These are phyloP conservation scores for Grammomys surdaster DNA, from an alignment of 2,113 vertebrate species.

Conservation along the genomic window DNA sequence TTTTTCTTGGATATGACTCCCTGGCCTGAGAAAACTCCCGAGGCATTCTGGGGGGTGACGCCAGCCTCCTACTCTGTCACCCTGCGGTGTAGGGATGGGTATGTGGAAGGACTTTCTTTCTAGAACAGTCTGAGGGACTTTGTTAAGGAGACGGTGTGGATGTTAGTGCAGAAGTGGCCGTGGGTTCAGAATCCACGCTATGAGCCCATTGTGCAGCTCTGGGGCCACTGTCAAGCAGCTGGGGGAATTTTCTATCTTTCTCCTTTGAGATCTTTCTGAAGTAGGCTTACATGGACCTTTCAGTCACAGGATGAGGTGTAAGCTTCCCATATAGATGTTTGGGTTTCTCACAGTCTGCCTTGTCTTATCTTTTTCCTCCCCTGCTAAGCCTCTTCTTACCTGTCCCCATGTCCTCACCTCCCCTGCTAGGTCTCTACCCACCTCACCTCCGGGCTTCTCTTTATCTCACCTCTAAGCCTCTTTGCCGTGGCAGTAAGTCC, in stretches of 20 bases:
- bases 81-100: neutral
- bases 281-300: neutral
- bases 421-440: neutral
- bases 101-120: fast-evolving
- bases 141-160: neutral
- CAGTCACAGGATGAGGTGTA: neutral
- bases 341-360: neutral
- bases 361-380: neutral
- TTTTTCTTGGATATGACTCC: neutral
- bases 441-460: neutral
- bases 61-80: neutral
- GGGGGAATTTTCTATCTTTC: neutral
- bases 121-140: neutral
- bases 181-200: neutral
- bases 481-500: neutral
- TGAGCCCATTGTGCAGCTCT: neutral
- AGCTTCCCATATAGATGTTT: neutral
- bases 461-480: neutral
- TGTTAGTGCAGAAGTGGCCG: neutral
- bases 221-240: neutral
- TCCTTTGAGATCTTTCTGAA: neutral
- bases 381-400: neutral
- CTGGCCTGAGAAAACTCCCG: neutral
- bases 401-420: neutral
- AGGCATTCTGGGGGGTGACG: neutral